A percentile compares a stretch with the other conserved stretches of the same genome.
Evolutionary conservation across 2,113 vertebrate genomes (phyloP).

Genomic region (Hydrochoerus hydrochaeris): DNA sequence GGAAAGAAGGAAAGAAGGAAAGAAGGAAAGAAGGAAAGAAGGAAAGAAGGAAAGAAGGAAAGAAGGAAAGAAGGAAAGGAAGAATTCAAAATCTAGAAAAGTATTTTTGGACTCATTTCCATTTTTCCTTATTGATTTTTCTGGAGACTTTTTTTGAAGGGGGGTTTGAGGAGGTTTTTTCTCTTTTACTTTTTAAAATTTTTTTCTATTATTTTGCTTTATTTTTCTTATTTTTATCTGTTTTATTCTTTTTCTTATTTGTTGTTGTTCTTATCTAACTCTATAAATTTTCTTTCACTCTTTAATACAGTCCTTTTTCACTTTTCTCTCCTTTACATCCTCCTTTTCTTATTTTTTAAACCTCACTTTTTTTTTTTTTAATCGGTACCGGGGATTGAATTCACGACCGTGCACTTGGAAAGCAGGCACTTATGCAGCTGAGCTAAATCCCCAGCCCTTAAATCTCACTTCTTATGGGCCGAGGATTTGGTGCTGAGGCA

Average conservation of each 20-base stretch:
- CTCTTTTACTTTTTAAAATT: background rate
- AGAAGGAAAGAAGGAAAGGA: no score
- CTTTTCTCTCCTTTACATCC: background rate
- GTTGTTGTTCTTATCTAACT: background rate
- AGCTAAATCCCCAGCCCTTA: no score
- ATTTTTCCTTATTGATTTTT: background rate
- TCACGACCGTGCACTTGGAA: no score
- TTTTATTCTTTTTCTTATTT: background rate
- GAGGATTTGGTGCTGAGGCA: no score
- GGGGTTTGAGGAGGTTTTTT: background rate
- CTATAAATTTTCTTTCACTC: background rate
- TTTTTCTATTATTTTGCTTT: background rate
- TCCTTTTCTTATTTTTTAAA: background rate
- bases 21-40: no score
- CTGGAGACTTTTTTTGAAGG: background rate
- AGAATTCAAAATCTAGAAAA: background rate
- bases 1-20: no score
- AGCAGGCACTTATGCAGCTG: no score
- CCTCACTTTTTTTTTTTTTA: no score
- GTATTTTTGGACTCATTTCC: background rate
- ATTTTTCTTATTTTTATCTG: background rate
- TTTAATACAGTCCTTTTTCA: background rate
- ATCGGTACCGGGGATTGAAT: no score
- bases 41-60: no score
- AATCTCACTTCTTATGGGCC: no score